A percentile compares a stretch with the other conserved stretches of the same genome.
These are phyloP conservation scores for Drosophila dives DNA, from an alignment of 2,888 invertebrate species.

Conservation along the genomic window DNA sequence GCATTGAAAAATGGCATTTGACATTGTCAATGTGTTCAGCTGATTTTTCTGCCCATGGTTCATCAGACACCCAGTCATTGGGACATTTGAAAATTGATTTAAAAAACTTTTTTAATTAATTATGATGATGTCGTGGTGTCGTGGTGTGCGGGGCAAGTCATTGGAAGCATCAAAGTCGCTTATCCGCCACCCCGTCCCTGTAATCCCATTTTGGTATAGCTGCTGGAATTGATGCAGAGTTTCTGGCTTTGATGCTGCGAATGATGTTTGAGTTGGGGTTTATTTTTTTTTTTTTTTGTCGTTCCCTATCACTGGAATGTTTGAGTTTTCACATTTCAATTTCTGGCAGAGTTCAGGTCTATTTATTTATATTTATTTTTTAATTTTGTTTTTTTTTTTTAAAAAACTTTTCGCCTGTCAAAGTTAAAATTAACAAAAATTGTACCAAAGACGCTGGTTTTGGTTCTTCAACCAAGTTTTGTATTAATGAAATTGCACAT, in stretches of 20 bases:
- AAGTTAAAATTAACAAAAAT: constrained; percentile 78
- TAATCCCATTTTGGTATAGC: constrained; percentile 52
- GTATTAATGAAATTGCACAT: constrained; percentile 81
- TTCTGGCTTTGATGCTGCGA: constrained; percentile 69
- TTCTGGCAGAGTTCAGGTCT: constrained; percentile 57
- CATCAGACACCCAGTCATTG: constrained; percentile 72
- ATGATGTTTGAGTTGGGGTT: constrained; percentile 72
- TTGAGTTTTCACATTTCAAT: constrained; percentile 79
- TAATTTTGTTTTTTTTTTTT: constrained; percentile 15
- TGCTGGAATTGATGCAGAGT: constrained; percentile 47
- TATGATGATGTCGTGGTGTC: constrained; percentile 75
- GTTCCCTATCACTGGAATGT: constrained; percentile 67
- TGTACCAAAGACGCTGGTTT: constrained; percentile 41
- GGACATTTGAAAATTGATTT: constrained; percentile 77
- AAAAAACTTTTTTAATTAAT: constrained; percentile 80
- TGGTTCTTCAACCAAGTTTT: constrained; percentile 69
- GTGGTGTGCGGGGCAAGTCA: constrained; percentile 41
- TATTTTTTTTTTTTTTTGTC: constrained; percentile 13
- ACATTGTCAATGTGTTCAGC: constrained; percentile 26
- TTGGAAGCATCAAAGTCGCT: constrained; percentile 29
- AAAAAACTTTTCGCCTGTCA: constrained; percentile 26
- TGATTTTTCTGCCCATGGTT: constrained; percentile 53
- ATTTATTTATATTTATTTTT: constrained; percentile 17
- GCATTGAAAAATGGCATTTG: constrained; percentile 19
- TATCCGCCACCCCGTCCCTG: constrained; percentile 4